These are phyloP conservation scores for Brachynemurus nebulosus DNA, from an alignment of 2,888 invertebrate species.

Conservation along the genomic window DNA sequence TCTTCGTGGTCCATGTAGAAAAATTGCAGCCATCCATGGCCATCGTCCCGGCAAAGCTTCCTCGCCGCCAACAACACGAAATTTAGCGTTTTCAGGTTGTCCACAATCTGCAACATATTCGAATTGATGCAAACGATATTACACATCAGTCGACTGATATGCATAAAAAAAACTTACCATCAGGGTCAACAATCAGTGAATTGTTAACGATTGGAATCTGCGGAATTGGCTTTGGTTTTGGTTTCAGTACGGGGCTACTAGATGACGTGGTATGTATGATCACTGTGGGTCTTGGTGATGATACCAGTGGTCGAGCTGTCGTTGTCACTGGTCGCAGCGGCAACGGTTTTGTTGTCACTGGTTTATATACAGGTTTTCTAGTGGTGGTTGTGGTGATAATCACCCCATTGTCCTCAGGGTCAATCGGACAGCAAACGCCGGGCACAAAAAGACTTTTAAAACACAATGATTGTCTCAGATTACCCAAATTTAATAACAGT, in stretches of 20 bases:
- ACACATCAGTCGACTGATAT: too few species aligned
- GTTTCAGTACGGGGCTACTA: slow-evolving; percentile 22
- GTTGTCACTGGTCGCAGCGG: slow-evolving; percentile 27
- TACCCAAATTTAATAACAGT: slow-evolving; percentile 63
- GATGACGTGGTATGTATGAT: slow-evolving; percentile 15
- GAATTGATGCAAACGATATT: too few species aligned
- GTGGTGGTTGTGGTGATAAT: slow-evolving; percentile 19
- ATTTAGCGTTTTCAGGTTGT: slow-evolving; percentile 66
- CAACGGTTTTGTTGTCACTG: slow-evolving; percentile 8
- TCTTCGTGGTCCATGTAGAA: slow-evolving; percentile 68
- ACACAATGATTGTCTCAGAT: slow-evolving; percentile 73
- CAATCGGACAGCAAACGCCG: slow-evolving; percentile 75
- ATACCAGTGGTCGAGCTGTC: slow-evolving; percentile 31
- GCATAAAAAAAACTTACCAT: slow-evolving; percentile 4
- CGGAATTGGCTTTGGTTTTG: slow-evolving; percentile 26
- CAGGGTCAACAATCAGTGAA: slow-evolving; percentile 3
- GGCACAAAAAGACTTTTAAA: slow-evolving; percentile 85
- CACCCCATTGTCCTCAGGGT: slow-evolving; percentile 41
- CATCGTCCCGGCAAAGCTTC: slow-evolving; percentile 73
- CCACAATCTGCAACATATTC: slow-evolving; percentile 50
- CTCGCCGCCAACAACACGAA: slow-evolving; percentile 83
- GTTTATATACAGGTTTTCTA: not conserved
- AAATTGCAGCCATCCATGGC: slow-evolving; percentile 96
- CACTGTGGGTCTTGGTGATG: slow-evolving; percentile 29
- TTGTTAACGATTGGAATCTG: slow-evolving; percentile 24